A percentile compares a stretch with the other conserved stretches of the same genome.
Conservation (phyloP, 2,888 invertebrate genomes). For the Muscina levida region DNA sequence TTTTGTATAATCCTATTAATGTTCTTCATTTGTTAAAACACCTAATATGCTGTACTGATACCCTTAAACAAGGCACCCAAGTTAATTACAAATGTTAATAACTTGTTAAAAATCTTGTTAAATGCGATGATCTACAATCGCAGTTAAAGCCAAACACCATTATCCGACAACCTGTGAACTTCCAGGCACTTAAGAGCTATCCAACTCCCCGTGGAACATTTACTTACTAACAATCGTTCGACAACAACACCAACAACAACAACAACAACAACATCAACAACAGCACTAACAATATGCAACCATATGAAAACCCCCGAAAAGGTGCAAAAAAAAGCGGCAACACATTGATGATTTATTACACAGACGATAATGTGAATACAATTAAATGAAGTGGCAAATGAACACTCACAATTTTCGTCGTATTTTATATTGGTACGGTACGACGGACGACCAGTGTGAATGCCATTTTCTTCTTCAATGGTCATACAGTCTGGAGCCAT, state of each 20-base stretch:
- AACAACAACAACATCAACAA: slow-evolving; percentile 69
- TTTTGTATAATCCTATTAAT: background rate
- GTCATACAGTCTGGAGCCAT: slow-evolving; percentile 47
- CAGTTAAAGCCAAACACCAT: slow-evolving; percentile 8
- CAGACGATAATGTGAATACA: slow-evolving; percentile 66
- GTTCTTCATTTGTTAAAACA: slow-evolving; percentile 28
- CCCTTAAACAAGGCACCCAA: slow-evolving; percentile 27
- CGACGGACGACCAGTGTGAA: slow-evolving; percentile 28
- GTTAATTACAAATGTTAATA: slow-evolving; percentile 59
- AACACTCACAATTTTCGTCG: slow-evolving; percentile 71
- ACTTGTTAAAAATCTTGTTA: slow-evolving; percentile 43
- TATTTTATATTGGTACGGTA: background rate
- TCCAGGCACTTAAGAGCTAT: slow-evolving; percentile 22
- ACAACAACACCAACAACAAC: slow-evolving; percentile 56
- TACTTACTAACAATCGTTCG: slow-evolving; percentile 47
- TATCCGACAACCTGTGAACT: slow-evolving; percentile 59
- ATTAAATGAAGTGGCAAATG: slow-evolving; percentile 76
- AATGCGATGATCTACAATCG: slow-evolving; percentile 34
- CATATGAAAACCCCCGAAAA: background rate
- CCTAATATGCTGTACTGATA: slow-evolving; percentile 10
- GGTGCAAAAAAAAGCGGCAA: slow-evolving; percentile 19
- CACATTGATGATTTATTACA: slow-evolving; percentile 64
- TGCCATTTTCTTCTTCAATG: slow-evolving; percentile 61
- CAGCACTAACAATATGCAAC: slow-evolving; percentile 69
- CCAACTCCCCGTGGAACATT: slow-evolving; percentile 50